Conservation (phyloP, 2,888 invertebrate genomes). For the Metopia argyrocephala region DNA sequence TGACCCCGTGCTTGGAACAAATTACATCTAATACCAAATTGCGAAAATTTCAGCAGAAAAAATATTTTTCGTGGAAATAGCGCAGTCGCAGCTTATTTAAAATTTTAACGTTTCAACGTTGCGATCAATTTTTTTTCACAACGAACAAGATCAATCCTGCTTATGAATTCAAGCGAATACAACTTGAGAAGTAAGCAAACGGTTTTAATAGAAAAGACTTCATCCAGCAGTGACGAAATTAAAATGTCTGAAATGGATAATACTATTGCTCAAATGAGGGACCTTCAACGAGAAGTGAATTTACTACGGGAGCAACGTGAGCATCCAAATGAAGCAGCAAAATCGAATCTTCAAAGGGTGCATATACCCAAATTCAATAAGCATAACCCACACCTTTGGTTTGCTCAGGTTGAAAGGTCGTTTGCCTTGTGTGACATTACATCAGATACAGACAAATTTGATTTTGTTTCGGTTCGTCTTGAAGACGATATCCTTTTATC, state of each 20-base stretch:
- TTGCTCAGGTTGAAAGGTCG: slow-evolving; percentile 35
- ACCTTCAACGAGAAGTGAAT: background rate
- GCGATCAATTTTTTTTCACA: background rate
- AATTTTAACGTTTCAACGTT: background rate
- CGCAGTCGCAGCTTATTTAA: background rate
- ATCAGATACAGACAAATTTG: slow-evolving; percentile 33
- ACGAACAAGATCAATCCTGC: background rate
- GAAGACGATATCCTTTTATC: slow-evolving; percentile 30
- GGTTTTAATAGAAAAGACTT: background rate
- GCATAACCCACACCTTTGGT: slow-evolving; percentile 24
- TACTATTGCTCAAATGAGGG: slow-evolving; percentile 12
- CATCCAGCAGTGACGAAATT: background rate
- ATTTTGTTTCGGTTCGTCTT: slow-evolving; percentile 10
- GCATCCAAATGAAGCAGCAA: background rate
- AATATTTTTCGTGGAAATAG: slow-evolving; percentile 9
- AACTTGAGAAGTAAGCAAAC: background rate
- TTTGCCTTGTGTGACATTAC: slow-evolving; percentile 5
- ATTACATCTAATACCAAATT: too few species aligned
- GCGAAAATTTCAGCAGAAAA: too few species aligned
- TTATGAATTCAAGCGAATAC: background rate
- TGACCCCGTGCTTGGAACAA: too few species aligned
- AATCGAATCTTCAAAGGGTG: slow-evolving; percentile 7
- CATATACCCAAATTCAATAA: slow-evolving; percentile 46
- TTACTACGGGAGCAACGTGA: background rate
- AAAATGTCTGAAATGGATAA: slow-evolving; percentile 5